Evolutionary conservation across 2,797 vertebrate species (phyloP), one percentile per base, ranked within the genome.

Genomic region (Craterocephalus amniculus): DNA sequence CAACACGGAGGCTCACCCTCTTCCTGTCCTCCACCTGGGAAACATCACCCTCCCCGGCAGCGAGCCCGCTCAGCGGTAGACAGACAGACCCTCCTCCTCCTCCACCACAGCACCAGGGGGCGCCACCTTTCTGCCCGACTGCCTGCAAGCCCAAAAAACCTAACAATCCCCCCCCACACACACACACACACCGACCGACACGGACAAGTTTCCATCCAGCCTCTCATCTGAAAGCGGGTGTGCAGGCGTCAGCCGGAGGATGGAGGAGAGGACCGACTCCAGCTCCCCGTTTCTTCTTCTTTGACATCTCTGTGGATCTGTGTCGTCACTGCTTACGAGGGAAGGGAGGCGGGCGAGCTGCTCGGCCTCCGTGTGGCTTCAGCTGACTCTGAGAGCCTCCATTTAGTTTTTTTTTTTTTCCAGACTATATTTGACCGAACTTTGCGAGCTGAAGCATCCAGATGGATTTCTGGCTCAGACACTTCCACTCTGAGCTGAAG

Each of bases 1-100:
- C 89, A 99, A 99, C 90, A 99, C 98, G 2, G 98, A 99, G 93
- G 97, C 98, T 73, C 98, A 99, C 81, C 97, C 98, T 16, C 92
- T 99, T 73, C 98, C 98, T 4, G 96, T 99, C 85, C 94, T 99
- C 85, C 97, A 94, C 89, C 92, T 97, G 93, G 95, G 95, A 77
- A 99, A 99, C 92, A 95, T 96, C 89, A 99, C 97, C 54, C 94
- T 99, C 88, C 95, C 97, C 59, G 97, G 96, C 92, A 97, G 95
- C 59, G 95, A 95, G 88, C 81, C 83, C 3, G 94, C 95, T 80
- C 94, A 95, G 90, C 95, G 91, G 90, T 98, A 96, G 93, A 93
- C 89, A 55, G 81, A 57, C 61, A 0, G 11, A 1, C n/a, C 6
- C 32, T 34, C 32, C 32, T 34, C 32, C 20, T 43, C 34, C 76